Evolutionary conservation across 2,888 invertebrate genomes (phyloP), one percentile per base, ranked within the genome.

Genomic region (Amaurobius ferox): DNA sequence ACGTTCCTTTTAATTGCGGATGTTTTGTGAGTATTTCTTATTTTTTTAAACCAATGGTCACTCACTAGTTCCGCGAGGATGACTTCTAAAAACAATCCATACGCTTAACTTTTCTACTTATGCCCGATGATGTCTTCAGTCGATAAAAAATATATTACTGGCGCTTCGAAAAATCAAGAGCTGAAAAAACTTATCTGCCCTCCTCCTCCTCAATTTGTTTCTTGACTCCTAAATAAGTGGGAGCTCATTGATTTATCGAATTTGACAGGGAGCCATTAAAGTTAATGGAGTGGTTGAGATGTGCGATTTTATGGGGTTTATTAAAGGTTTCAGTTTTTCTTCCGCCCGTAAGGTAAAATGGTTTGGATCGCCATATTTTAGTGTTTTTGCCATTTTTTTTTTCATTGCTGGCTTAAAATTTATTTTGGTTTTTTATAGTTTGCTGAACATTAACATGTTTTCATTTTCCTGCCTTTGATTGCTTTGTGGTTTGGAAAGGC

Each of bases 241-340:
- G 55, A 73, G 72, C 70, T 62, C 78, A 86, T 79, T 86, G 85
- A 86, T 86, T 86, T 86, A 79, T 86, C 68, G 85, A 79, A 86
- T 86, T 86, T 86, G 85, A 86, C 85, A 86, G 79, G 78, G 85
- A 62, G 62, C 78, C 85, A 86, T 86, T 86, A 86, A 86, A 86
- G 67, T 86, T 86, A 86, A 86, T 86, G 85, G 85, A 86, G 73
- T 86, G 73, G 66, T 72, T 66, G 77, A 48, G 66, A 66, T 66
- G 77, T 55, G 77, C 28, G 29, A 19, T 81, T 67, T 68, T 55
- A 39, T n/a, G 23, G 35, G 9, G 9, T 40, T 28, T 67, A 35
- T 64, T 64, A 55, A 23, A 19, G 48, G 26, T 80, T 23, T 32
- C 39, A 30, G 64, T 44, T 76, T 70, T 76, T 71, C 76, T 71